These are phyloP conservation scores for Crotalus horridus DNA, from an alignment of 2,113 vertebrate species.

Conservation along the genomic window DNA sequence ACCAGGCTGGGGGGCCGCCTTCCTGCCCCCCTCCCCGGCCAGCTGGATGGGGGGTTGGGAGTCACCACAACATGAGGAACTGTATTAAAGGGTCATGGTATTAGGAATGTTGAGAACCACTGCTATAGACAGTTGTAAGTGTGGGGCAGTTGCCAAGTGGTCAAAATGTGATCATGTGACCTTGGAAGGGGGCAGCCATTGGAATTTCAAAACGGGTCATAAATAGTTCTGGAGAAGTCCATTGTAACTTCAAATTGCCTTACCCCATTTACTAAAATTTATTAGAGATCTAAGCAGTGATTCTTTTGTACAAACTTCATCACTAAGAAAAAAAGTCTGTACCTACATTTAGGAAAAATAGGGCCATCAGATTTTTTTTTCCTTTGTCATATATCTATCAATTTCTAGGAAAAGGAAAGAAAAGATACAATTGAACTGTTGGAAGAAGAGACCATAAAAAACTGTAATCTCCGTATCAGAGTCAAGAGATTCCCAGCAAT, in stretches of 20 bases:
- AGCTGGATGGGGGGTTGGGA: too few relatives aligned
- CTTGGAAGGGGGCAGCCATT: background rate
- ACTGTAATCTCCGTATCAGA: constrained; percentile 71
- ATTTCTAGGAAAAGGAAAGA: constrained; percentile 70
- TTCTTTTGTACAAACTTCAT: background rate
- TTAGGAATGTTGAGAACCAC: too few relatives aligned
- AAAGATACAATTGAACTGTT: constrained; percentile 68
- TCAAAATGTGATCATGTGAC: background rate
- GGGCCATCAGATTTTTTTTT: background rate
- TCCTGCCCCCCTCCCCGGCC: too few relatives aligned
- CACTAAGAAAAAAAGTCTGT: background rate
- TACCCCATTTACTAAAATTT: background rate
- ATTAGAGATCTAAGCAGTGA: background rate
- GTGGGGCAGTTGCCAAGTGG: background rate
- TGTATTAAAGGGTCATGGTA: too few relatives aligned
- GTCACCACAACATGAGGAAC: too few relatives aligned
- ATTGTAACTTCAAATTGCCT: background rate
- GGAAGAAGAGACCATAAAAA: constrained; percentile 81
- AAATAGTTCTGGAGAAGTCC: background rate
- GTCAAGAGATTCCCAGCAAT: constrained; percentile 53
- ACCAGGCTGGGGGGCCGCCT: too few relatives aligned
- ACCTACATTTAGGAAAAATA: background rate
- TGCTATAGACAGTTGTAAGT: background rate
- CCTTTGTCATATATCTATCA: constrained; percentile 28
- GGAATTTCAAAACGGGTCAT: background rate